Percentiles rank a stretch among this genome's conserved stretches.
These are phyloP conservation scores for Chironomus striatipennis DNA, from an alignment of 1,140 invertebrate species.

Conservation along the genomic window DNA sequence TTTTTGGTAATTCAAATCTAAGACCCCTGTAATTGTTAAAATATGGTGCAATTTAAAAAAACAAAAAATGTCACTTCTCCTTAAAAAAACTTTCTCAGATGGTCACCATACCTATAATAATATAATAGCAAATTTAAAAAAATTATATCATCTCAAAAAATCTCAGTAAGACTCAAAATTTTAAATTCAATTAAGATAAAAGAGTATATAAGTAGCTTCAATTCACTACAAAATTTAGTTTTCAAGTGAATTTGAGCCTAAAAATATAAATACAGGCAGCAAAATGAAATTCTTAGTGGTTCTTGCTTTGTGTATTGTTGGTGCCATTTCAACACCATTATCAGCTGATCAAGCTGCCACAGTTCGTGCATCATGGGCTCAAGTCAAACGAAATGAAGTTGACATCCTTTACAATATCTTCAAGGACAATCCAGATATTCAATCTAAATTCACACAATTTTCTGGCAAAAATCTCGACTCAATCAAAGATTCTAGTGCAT, in stretches of 20 bases:
- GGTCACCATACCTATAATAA: too few species aligned
- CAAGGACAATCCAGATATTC: too few species aligned
- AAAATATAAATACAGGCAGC: neutral
- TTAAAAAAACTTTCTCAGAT: too few species aligned
- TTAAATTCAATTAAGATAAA: too few species aligned
- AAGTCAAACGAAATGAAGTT: neutral
- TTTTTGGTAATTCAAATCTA: too few species aligned
- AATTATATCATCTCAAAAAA: too few species aligned
- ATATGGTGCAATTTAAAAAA: too few species aligned
- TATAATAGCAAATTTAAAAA: too few species aligned
- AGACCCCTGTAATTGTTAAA: too few species aligned
- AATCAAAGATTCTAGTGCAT: neutral
- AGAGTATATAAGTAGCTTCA: too few species aligned
- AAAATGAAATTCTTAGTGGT: neutral
- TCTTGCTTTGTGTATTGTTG: neutral
- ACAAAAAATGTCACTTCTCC: too few species aligned
- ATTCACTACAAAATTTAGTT: neutral
- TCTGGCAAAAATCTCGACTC: neutral
- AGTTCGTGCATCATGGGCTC: neutral
- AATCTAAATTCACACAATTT: neutral
- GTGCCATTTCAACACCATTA: neutral
- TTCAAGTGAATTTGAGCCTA: neutral
- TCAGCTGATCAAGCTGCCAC: neutral
- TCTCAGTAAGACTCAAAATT: too few species aligned
- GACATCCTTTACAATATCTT: neutral